A percentile compares a stretch with the other conserved stretches of the same genome.
Evolutionary conservation across 2,113 vertebrate genomes (phyloP).

Genomic region (Drymodes brunneopygia): DNA sequence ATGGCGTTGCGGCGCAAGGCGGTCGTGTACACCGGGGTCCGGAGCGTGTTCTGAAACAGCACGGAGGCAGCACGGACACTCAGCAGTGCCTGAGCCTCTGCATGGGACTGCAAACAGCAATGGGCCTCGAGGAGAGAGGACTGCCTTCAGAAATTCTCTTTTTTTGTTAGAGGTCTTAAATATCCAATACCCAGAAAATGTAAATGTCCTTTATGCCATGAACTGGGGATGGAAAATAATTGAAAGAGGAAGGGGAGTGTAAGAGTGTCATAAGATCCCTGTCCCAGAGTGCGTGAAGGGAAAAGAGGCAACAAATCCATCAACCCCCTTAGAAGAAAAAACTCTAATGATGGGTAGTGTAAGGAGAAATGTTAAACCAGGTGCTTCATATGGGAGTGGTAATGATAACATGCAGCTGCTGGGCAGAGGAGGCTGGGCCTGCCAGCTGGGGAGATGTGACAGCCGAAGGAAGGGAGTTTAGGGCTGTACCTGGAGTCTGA

Average conservation of each 20-base stretch:
- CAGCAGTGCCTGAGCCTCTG: neutral
- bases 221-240: neutral
- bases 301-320: neutral
- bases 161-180: neutral
- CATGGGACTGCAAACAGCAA: accelerated
- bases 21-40: conserved; percentile 92
- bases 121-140: neutral
- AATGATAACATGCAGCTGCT: neutral
- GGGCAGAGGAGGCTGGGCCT: neutral
- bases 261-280: neutral
- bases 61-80: neutral
- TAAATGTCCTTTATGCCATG: neutral
- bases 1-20: conserved; percentile 88
- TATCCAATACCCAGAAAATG: neutral
- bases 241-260: no score
- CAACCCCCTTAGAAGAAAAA: neutral
- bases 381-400: accelerated
- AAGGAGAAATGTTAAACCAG: neutral
- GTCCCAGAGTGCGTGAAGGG: neutral
- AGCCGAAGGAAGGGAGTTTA: accelerated
- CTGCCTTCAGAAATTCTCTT: neutral
- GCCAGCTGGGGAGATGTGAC: neutral
- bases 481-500: conserved; percentile 82
- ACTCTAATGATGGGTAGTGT: accelerated
- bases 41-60: conserved; percentile 81